Conservation (phyloP, 2,113 vertebrate species). For the Phainopepla nitens region DNA sequence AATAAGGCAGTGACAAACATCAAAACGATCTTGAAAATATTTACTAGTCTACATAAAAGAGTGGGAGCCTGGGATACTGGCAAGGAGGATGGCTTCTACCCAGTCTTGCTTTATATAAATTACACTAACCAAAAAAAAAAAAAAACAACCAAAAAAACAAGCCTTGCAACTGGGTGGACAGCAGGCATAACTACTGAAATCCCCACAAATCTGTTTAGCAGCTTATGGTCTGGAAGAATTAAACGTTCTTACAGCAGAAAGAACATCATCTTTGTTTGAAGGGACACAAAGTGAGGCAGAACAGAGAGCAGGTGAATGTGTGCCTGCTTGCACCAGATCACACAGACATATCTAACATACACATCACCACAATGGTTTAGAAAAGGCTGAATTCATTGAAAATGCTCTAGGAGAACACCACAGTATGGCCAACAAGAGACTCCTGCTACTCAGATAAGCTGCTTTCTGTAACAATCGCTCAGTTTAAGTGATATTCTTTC, state of each 20-base stretch:
- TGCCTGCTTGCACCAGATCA: neutral
- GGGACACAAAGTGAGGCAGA: neutral
- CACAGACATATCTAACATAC: neutral
- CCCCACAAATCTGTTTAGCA: neutral
- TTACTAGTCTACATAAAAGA: neutral
- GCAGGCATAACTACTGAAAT: neutral
- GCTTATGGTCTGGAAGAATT: neutral
- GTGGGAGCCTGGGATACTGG: neutral
- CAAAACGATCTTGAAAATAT: neutral
- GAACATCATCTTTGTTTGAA: neutral
- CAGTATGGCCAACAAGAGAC: neutral
- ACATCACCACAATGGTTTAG: neutral
- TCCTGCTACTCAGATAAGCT: neutral
- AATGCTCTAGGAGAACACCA: neutral
- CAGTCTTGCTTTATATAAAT: neutral
- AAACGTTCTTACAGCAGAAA: neutral
- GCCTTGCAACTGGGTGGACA: neutral
- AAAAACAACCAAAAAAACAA: neutral
- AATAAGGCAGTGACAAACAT: neutral
- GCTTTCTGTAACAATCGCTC: rapidly evolving
- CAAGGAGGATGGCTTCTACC: neutral
- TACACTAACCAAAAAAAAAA: neutral
- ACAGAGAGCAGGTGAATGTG: neutral
- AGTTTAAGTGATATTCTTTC: neutral
- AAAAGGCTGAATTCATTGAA: neutral